Evolutionary conservation across 2,113 vertebrate species (phyloP).

Genomic region (Nestor notabilis): DNA sequence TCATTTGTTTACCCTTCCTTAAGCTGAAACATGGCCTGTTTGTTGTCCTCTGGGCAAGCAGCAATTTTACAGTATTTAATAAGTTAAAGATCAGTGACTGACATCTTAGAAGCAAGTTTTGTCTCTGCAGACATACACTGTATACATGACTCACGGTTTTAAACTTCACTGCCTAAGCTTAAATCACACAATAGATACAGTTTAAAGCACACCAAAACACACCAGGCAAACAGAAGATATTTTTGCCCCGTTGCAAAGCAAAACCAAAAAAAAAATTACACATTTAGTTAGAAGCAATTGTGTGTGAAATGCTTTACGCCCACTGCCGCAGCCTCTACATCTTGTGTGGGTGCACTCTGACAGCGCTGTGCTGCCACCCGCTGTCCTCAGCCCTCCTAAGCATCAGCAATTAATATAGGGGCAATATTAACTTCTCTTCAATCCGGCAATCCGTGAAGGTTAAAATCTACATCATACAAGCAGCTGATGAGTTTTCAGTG

Average conservation of each 20-base stretch:
- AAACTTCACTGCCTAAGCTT: background rate
- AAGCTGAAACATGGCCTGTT: background rate
- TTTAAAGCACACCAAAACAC: background rate
- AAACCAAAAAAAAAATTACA: background rate
- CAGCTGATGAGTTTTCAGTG: background rate
- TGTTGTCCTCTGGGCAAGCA: background rate
- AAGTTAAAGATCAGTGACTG: background rate
- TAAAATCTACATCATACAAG: background rate
- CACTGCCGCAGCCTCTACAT: background rate
- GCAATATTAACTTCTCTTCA: background rate
- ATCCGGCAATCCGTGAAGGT: background rate
- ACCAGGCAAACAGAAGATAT: background rate
- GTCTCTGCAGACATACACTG: background rate
- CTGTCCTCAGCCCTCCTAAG: constrained; percentile 17
- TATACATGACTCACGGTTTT: background rate
- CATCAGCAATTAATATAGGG: background rate
- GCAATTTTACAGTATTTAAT: background rate
- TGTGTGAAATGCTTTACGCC: background rate
- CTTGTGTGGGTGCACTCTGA: background rate
- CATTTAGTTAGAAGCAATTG: constrained; percentile 10
- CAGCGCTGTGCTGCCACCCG: constrained; percentile 68
- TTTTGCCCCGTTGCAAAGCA: background rate
- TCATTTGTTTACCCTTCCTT: background rate
- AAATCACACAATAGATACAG: background rate
- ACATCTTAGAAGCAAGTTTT: background rate